These are phyloP conservation scores for Euzetes globulus DNA, from an alignment of 2,888 invertebrate species.

Conservation along the genomic window DNA sequence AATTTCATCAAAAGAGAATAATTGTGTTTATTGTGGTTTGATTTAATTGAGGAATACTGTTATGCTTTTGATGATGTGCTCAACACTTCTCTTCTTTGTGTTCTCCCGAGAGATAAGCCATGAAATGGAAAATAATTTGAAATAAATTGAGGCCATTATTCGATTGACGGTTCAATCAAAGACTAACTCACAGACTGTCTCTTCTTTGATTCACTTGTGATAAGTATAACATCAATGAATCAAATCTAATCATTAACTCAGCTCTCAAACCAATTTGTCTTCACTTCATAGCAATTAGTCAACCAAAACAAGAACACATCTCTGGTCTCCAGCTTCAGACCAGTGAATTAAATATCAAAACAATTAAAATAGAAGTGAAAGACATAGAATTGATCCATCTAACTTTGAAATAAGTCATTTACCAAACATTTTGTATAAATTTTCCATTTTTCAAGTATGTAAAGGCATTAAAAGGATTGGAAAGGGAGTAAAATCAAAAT, in stretches of 20 bases:
- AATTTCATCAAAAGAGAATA: not conserved
- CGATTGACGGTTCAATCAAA: not conserved
- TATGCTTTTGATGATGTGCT: not conserved
- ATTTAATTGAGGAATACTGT: constrained; percentile 24
- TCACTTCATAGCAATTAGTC: not conserved
- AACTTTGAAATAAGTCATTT: no score
- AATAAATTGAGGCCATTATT: constrained; percentile 22
- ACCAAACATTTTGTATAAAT: no score
- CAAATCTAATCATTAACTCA: constrained; percentile 9
- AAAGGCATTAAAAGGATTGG: no score
- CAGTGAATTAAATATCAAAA: no score
- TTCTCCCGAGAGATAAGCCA: constrained; percentile 20
- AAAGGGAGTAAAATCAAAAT: no score
- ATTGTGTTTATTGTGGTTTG: constrained; percentile 27
- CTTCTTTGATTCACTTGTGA: not conserved
- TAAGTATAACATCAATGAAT: not conserved
- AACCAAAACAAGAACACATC: not conserved
- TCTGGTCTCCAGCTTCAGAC: no score
- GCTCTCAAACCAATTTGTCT: not conserved
- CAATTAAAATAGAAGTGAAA: no score
- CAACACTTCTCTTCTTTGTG: constrained; percentile 14
- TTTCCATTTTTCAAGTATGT: no score
- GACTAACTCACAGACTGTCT: no score
- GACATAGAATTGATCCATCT: no score
- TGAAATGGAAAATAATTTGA: constrained; percentile 29